phyloP scores from a whole-genome alignment of 2,888 invertebrate species.

The Mythimna vitellina region DNA sequence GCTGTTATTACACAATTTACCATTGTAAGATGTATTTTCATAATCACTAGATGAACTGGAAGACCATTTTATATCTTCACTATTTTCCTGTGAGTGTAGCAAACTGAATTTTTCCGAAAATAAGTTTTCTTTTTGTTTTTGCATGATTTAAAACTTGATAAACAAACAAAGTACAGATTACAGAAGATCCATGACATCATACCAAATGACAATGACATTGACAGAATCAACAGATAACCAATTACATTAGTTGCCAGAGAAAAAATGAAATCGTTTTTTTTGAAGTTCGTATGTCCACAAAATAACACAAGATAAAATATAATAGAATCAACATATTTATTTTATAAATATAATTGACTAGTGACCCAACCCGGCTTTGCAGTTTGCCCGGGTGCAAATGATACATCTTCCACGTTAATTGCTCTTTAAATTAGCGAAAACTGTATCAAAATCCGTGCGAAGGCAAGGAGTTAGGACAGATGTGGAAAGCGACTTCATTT shows the following conservation, averaged over 20 bases:
- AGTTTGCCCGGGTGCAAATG: too few relatives aligned
- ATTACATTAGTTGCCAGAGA: background rate
- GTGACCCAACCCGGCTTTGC: too few relatives aligned
- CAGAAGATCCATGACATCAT: background rate
- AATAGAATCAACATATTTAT: too few relatives aligned
- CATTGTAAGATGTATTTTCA: conserved; percentile 69
- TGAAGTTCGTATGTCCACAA: too few relatives aligned
- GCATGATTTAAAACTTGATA: conserved; percentile 66
- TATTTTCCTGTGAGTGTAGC: conserved; percentile 80
- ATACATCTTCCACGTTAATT: too few relatives aligned
- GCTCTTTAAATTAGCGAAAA: too few relatives aligned
- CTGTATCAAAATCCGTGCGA: too few relatives aligned
- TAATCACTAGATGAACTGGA: conserved; percentile 83
- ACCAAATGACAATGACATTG: background rate
- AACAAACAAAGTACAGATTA: conserved; percentile 1
- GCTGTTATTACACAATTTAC: conserved; percentile 57
- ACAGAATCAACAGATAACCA: background rate
- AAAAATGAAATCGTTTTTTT: background rate
- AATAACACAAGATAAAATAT: too few relatives aligned
- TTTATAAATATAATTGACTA: too few relatives aligned
- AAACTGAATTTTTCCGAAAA: conserved; percentile 79
- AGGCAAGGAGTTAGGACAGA: too few relatives aligned
- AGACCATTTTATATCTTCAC: conserved; percentile 83
- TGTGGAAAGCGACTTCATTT: too few relatives aligned
- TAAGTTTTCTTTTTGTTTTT: conserved; percentile 74